Evolutionary conservation across 2,113 vertebrate species (phyloP).

Genomic region (Enhydra lutris): DNA sequence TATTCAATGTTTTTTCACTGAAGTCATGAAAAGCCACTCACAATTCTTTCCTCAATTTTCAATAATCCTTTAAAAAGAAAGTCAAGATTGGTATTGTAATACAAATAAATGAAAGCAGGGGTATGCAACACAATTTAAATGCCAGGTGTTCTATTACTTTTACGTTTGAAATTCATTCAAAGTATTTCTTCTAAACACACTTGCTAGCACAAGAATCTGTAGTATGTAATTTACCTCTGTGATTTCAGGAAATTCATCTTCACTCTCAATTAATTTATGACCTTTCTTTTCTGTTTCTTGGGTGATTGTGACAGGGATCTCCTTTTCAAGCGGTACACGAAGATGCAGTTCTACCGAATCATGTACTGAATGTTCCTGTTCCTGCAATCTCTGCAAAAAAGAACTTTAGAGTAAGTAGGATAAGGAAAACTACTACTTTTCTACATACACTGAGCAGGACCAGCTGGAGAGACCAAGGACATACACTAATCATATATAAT

Average conservation of each 20-base stretch:
- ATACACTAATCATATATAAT: background rate
- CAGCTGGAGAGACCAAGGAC: background rate
- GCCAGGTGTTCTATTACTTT: background rate
- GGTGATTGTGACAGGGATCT: slow-evolving; percentile 89
- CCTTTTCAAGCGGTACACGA: slow-evolving; percentile 94
- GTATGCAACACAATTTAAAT: slow-evolving; percentile 13
- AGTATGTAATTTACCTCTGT: slow-evolving; percentile 85
- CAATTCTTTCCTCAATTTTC: slow-evolving; percentile 1
- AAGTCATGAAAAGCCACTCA: slow-evolving; percentile 23
- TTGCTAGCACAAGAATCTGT: background rate
- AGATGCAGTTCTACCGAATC: slow-evolving; percentile 88
- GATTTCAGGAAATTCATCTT: slow-evolving; percentile 93
- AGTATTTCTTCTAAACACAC: slow-evolving; percentile 44
- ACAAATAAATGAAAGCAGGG: slow-evolving; percentile 3
- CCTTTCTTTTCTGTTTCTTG: slow-evolving; percentile 79
- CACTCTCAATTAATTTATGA: slow-evolving; percentile 68
- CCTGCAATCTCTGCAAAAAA: slow-evolving; percentile 87
- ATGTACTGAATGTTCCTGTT: slow-evolving; percentile 82
- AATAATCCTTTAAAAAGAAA: slow-evolving; percentile 42
- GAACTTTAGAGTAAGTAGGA: slow-evolving; percentile 34
- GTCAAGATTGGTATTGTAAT: background rate
- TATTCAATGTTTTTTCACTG: slow-evolving; percentile 8
- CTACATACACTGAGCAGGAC: background rate
- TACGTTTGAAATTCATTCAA: background rate
- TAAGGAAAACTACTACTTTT: slow-evolving; percentile 16